Percentiles rank a stretch among this genome's conserved stretches.
phyloP scores from a whole-genome alignment of 1,140 invertebrate genomes.

The Drosophila nasuta region DNA sequence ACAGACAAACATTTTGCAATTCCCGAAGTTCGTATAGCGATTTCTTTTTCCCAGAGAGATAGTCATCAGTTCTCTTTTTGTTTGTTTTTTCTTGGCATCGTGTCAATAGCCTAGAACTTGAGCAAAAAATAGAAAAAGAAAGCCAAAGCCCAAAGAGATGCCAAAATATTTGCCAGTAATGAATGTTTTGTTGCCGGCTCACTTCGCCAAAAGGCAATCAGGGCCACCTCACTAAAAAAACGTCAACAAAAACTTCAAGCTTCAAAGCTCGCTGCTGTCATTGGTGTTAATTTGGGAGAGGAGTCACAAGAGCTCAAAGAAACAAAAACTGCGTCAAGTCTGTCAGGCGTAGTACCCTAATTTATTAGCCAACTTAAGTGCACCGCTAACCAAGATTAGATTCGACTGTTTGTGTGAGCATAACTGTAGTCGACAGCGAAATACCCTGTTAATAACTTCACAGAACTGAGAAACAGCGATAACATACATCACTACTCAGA shows the following conservation, averaged over 20 bases:
- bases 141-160: slow-evolving; percentile 27
- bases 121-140: slow-evolving; percentile 13
- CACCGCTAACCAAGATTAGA: slow-evolving; percentile 25
- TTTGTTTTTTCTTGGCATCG: slow-evolving; percentile 46
- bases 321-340: slow-evolving; percentile 1
- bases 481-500: not conserved
- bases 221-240: slow-evolving; percentile 42
- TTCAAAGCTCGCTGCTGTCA: slow-evolving; percentile 30
- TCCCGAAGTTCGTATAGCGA: slow-evolving; percentile 49
- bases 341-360: slow-evolving; percentile 19
- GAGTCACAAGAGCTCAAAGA: slow-evolving; percentile 17
- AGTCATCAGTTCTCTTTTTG: slow-evolving; percentile 30
- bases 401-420: not conserved
- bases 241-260: slow-evolving; percentile 33
- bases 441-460: not conserved
- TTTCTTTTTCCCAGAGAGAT: slow-evolving; percentile 33
- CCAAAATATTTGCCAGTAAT: slow-evolving; percentile 49
- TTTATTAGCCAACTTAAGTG: slow-evolving; percentile 29
- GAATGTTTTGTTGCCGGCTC: slow-evolving; percentile 39
- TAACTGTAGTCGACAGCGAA: not conserved
- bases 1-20: slow-evolving; percentile 34
- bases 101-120: slow-evolving; percentile 70
- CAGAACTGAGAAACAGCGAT: not conserved
- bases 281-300: slow-evolving; percentile 43
- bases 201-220: slow-evolving; percentile 39